phyloP scores from a whole-genome alignment of 2,797 vertebrate species.

The Paedocypris micromegethes region DNA sequence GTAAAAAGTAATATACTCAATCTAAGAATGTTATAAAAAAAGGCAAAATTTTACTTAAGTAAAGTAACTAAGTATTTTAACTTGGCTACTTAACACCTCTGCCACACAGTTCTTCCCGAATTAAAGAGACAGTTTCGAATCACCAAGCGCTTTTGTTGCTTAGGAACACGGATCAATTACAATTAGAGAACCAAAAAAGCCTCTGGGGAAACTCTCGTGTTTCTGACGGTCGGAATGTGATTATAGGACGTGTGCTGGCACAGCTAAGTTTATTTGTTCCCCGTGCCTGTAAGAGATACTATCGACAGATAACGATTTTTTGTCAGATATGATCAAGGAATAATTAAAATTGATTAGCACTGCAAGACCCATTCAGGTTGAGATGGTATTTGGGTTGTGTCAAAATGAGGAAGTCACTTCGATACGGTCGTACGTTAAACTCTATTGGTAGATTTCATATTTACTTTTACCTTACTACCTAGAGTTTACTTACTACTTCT shows the following conservation, averaged over 20 bases:
- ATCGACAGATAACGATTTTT: neutral
- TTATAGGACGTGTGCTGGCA: neutral
- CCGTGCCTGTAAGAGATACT: neutral
- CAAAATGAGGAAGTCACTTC: too few relatives aligned
- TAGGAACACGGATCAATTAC: constrained; percentile 34
- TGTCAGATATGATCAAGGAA: neutral
- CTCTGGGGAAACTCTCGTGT: constrained; percentile 2
- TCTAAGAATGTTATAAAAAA: too few relatives aligned
- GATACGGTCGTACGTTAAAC: too few relatives aligned
- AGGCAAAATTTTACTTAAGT: too few relatives aligned
- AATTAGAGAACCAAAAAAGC: constrained; percentile 27
- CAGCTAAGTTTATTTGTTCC: neutral
- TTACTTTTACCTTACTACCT: too few relatives aligned
- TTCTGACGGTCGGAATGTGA: neutral
- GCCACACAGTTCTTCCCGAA: constrained; percentile 28
- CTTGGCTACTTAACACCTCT: too few relatives aligned
- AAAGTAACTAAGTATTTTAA: too few relatives aligned
- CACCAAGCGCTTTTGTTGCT: constrained; percentile 40
- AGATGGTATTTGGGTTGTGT: too few relatives aligned
- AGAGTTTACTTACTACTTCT: too few relatives aligned
- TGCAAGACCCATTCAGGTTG: neutral
- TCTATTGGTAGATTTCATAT: too few relatives aligned
- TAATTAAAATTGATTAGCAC: neutral
- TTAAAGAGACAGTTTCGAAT: constrained; percentile 31
- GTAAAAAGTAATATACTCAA: too few relatives aligned